A percentile compares a stretch with the other conserved stretches of the same genome.
phyloP scores from a whole-genome alignment of 2,888 invertebrate species.

The Melinaea marsaeus region DNA sequence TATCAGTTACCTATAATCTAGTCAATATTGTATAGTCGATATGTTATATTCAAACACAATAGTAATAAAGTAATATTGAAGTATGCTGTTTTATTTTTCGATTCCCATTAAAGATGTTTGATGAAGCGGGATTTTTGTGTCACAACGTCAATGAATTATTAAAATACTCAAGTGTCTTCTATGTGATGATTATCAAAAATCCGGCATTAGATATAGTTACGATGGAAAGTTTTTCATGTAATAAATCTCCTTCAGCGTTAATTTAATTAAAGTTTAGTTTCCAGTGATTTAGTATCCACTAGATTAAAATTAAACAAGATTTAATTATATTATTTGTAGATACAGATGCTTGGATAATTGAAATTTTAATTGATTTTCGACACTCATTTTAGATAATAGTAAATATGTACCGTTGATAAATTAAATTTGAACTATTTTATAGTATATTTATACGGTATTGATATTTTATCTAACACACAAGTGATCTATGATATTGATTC shows the following conservation, averaged over 20 bases:
- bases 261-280: slow-evolving; percentile 5
- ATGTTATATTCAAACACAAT: slow-evolving; percentile 14
- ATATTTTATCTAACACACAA: no score
- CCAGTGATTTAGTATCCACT: slow-evolving; percentile 4
- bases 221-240: not conserved
- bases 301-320: slow-evolving; percentile 1
- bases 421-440: no score
- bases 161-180: no score
- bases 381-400: no score
- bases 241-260: not conserved
- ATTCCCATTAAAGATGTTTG: no score
- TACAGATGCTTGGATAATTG: not conserved
- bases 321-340: not conserved
- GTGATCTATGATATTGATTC: no score
- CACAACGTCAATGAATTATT: no score
- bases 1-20: slow-evolving; percentile 9
- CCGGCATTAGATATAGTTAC: no score
- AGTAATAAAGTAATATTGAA: not conserved
- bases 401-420: no score
- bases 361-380: not conserved
- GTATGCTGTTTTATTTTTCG: not conserved
- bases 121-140: no score
- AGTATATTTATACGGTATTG: no score
- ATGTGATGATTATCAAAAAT: no score
- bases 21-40: not conserved